These are phyloP conservation scores for Scomber colias DNA, from an alignment of 2,113 vertebrate genomes.

Conservation along the genomic window DNA sequence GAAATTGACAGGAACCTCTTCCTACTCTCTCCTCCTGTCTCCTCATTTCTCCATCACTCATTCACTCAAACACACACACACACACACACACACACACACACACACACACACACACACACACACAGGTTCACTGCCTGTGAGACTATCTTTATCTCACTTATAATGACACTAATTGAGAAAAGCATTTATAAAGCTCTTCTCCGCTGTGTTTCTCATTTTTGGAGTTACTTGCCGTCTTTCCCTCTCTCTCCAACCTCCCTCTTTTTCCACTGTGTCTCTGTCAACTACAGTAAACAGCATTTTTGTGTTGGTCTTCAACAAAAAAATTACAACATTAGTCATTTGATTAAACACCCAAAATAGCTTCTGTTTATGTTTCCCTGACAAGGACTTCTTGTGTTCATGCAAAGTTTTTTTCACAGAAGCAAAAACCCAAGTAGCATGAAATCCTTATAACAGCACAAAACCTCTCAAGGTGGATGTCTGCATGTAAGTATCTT, in stretches of 20 bases:
- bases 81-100: slow-evolving; percentile 10
- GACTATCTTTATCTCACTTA: slow-evolving; percentile 22
- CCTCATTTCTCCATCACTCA: slow-evolving; percentile 71
- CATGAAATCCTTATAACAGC: not conserved
- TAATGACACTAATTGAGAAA: slow-evolving; percentile 37
- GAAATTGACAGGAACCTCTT: slow-evolving; percentile 77
- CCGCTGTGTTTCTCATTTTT: not conserved
- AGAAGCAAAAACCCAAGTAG: not conserved
- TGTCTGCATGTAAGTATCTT: too few species aligned
- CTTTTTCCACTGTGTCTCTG: not conserved
- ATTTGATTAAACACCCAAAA: not conserved
- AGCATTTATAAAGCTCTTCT: slow-evolving; percentile 20
- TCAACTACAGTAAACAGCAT: not conserved
- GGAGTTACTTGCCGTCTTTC: not conserved
- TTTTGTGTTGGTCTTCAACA: not conserved
- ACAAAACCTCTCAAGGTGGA: not conserved
- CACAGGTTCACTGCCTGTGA: slow-evolving; percentile 12
- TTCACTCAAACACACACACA: slow-evolving; percentile 36
- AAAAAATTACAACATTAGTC: too few species aligned
- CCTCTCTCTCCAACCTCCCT: not conserved
- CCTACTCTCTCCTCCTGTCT: slow-evolving; percentile 68
- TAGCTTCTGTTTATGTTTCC: not conserved
- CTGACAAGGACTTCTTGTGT: not conserved
- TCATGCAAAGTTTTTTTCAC: not conserved
- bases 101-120: slow-evolving; percentile 17